Conservation (phyloP, 2,113 vertebrate species). For the Hippocampus zosterae region DNA sequence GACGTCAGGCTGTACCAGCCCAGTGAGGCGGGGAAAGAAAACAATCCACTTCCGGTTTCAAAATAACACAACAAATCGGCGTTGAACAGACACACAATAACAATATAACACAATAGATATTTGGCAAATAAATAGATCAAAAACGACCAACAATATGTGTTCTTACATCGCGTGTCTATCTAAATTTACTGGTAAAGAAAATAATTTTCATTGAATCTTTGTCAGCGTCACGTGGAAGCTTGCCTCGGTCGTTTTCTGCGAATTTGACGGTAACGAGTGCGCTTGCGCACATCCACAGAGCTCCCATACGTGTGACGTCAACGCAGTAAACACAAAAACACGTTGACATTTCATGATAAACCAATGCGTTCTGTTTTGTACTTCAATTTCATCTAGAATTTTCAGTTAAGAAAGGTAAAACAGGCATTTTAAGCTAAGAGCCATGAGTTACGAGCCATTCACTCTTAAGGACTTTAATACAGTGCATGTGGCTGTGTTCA, state of each 20-base stretch:
- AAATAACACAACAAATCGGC: background rate
- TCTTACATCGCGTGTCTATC: no score
- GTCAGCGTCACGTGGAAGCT: no score
- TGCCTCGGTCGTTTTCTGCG: background rate
- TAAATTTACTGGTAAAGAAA: background rate
- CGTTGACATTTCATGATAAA: no score
- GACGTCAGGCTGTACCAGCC: background rate
- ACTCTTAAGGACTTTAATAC: no score
- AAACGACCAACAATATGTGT: background rate
- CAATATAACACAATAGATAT: background rate
- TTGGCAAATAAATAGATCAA: accelerated
- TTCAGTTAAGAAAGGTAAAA: no score
- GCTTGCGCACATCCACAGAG: background rate
- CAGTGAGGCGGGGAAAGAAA: accelerated
- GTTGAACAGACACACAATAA: background rate
- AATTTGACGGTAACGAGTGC: background rate
- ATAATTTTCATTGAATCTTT: background rate
- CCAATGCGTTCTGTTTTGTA: no score
- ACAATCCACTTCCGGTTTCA: background rate
- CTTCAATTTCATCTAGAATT: no score
- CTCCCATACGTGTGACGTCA: background rate
- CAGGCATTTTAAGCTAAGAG: no score
- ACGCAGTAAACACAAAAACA: background rate
- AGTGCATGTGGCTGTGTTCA: no score
- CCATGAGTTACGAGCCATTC: no score